Evolutionary conservation across 2,888 invertebrate genomes (phyloP), one percentile per base, ranked within the genome.

Genomic region (Dromius quadrimaculatus): DNA sequence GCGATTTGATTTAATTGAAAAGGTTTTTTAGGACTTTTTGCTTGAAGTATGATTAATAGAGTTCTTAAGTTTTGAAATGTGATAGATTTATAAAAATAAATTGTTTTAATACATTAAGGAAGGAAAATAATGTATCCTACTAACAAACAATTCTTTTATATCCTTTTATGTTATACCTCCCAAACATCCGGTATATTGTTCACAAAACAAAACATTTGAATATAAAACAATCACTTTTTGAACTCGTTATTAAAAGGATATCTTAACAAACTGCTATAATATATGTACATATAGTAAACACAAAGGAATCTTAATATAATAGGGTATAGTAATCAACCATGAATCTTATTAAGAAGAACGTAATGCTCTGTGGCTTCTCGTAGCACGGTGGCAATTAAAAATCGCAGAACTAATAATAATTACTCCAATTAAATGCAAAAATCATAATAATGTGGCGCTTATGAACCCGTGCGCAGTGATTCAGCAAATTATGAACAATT

Each of bases 361-460:
- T 41, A 38, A 61, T 22, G 41, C 36, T 41, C 17, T 22, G 11
- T 36, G 61, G 23, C 11, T 41, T 28, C 19, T 17, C 13, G 57
- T 13, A 59, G 28, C 34, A 32, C 2, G 22, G 32, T 38, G 38
- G 61, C 61, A 61, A 61, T 61, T 61, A 41, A 61, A 61, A 61
- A 61, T 38, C 38, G 61, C 61, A 17, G 38, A 38, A 61, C 61
- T 41, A 41, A 61, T 61, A 22, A 41, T 61, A 36, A 61, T 61
- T 61, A 41, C 61, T 41, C 61, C 41, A 61, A 61, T 61, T 61
- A 61, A 61, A 61, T 41, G 61, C 61, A 36, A 38, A 61, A 36
- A 59, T 19, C 22, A 61, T 61, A 61, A 61, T 61, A 38, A 61
- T 22, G 32, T 61, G 61, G 61, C 61, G 61, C 61, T 41, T 61